phyloP scores from a whole-genome alignment of 2,797 vertebrate genomes.

The Yasuhikotakia modesta region DNA sequence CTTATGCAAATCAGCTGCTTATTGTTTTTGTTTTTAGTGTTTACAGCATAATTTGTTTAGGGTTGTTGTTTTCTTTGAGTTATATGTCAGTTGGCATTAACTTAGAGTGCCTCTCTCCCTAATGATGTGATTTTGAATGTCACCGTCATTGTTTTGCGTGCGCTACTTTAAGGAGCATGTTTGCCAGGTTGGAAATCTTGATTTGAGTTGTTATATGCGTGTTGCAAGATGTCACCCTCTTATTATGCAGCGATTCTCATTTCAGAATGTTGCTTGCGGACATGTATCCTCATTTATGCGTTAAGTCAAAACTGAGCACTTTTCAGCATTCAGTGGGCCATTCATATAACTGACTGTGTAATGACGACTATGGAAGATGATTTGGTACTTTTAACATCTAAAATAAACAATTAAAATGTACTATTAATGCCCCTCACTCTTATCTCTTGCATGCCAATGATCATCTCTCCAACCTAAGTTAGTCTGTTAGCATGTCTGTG shows the following conservation, averaged over 20 bases:
- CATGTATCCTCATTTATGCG: not conserved
- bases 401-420: not conserved
- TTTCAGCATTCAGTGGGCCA: not conserved
- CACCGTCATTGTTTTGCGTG: not conserved
- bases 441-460: not conserved
- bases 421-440: not conserved
- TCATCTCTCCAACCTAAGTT: not conserved
- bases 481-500: not conserved
- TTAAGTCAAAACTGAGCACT: not conserved
- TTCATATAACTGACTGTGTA: not conserved
- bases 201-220: not conserved
- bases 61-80: constrained; percentile 3
- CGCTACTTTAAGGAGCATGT: not conserved
- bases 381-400: not conserved
- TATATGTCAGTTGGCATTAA: not conserved
- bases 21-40: constrained; percentile 9
- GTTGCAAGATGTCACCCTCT: not conserved
- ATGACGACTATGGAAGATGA: constrained; percentile 3
- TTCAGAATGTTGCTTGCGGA: not conserved
- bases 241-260: not conserved
- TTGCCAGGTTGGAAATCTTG: not conserved
- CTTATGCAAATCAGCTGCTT: constrained; percentile 21
- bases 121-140: constrained; percentile 19
- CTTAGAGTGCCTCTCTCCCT: not conserved
- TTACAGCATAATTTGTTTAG: constrained; percentile 1